Evolutionary conservation across 2,797 vertebrate genomes (phyloP).

Genomic region (Acanthurus tractus): DNA sequence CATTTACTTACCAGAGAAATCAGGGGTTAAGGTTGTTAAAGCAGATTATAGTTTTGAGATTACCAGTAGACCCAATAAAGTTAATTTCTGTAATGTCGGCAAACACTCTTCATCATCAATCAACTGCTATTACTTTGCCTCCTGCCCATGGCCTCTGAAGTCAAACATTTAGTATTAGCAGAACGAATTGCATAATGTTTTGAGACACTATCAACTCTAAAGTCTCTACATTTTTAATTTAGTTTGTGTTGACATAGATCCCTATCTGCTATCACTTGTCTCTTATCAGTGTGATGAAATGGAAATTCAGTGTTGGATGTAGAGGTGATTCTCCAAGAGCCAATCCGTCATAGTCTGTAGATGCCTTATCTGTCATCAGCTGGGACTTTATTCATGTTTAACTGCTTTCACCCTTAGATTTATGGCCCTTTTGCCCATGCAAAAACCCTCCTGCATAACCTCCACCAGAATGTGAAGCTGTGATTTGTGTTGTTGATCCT

Average conservation of each 20-base stretch:
- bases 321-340: slow-evolving; percentile 81
- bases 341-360: slow-evolving; percentile 88
- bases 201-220: slow-evolving; percentile 85
- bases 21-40: too few relatives aligned
- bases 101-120: slow-evolving; percentile 62
- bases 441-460: slow-evolving; percentile 42
- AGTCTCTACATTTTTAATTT: slow-evolving; percentile 88
- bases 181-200: slow-evolving; percentile 88
- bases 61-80: slow-evolving; percentile 1
- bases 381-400: slow-evolving; percentile 87
- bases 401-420: slow-evolving; percentile 79
- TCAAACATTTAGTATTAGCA: slow-evolving; percentile 85
- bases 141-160: slow-evolving; percentile 75
- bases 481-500: slow-evolving; percentile 30
- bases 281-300: slow-evolving; percentile 86
- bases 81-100: background rate
- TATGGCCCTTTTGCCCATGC: slow-evolving; percentile 76
- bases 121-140: slow-evolving; percentile 61
- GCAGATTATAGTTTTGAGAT: slow-evolving; percentile 3
- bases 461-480: slow-evolving; percentile 39
- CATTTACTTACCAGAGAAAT: too few relatives aligned
- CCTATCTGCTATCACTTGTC: slow-evolving; percentile 87
- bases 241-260: slow-evolving; percentile 90
- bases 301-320: slow-evolving; percentile 83
- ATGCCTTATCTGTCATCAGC: slow-evolving; percentile 88